Evolutionary conservation across 1,140 invertebrate species (phyloP).

Genomic region (Drosophila tropicalis): DNA sequence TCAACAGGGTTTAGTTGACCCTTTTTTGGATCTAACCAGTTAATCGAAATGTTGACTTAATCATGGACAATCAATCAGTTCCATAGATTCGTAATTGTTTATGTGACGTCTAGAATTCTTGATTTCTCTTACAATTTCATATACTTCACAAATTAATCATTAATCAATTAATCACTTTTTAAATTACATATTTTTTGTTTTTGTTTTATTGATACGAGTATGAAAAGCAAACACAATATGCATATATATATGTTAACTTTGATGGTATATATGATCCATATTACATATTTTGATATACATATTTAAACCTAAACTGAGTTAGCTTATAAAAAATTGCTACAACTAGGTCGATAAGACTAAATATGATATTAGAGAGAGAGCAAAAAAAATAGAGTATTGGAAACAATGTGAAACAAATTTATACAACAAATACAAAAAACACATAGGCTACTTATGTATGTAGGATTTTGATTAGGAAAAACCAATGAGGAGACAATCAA

Average conservation of each 20-base stretch:
- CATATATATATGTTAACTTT: constrained; percentile 21
- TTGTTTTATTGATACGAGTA: constrained; percentile 52
- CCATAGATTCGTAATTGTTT: too few species aligned
- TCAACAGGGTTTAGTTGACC: too few species aligned
- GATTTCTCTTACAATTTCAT: too few species aligned
- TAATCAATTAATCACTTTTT: too few species aligned
- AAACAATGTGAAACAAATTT: constrained; percentile 41
- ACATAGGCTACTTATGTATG: neutral
- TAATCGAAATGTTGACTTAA: too few species aligned
- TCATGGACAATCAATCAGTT: too few species aligned
- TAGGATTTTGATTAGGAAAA: neutral
- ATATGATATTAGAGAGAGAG: constrained; percentile 40
- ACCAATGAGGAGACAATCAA: neutral
- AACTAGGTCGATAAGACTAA: constrained; percentile 35
- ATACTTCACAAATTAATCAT: too few species aligned
- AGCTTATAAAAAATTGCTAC: neutral
- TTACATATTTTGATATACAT: neutral
- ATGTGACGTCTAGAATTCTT: too few species aligned
- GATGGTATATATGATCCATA: neutral
- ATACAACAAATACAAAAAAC: neutral
- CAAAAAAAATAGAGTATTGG: constrained; percentile 46
- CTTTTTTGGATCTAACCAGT: too few species aligned
- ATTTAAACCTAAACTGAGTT: constrained; percentile 16
- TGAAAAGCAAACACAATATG: constrained; percentile 1
- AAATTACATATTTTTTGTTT: constrained; percentile 35